Evolutionary conservation across 2,888 invertebrate species (phyloP), one percentile per base, ranked within the genome.

Genomic region (Lasioglossum lativentre): DNA sequence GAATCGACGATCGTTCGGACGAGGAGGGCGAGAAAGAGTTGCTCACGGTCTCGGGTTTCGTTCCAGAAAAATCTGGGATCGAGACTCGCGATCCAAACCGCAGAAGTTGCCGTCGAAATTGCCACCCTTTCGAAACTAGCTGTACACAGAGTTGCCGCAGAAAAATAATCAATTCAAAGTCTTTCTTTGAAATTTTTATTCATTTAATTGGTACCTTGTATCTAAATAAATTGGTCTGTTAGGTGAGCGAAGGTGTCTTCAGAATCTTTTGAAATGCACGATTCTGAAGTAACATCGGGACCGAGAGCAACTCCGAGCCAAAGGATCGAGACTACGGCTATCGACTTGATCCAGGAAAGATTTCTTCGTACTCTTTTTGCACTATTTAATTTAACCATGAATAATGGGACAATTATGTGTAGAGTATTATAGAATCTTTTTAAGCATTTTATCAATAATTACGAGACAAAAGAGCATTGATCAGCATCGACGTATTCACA

Each of bases 1-100:
- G 86, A 83, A 87, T 72, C 78, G 82, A 68, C 72, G 30, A 75
- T 78, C 79, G 73, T 59, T 73, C 34, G 19, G 8, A 75, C 63
- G 78, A 75, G 78, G 14, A 34, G 45, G 42, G 42, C 71, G 66
- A 66, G 70, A 19, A 8, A 56, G 14, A 34, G 71, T 79, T 77
- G 52, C 79, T 80, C 76, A 34, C 77, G 75, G 23, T 76, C 85
- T 77, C 76, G 8, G 34, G 14, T 75, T 56, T 52, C 66, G 23
- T 52, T 75, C 23, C 23, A 23, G 27, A n/a, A 2, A n/a, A 38
- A 8, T 42, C n/a, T 45, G 14, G 16, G 27, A n/a, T 34, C 30
- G 34, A n/a, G 45, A 34, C 3, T 27, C 14, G 38, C 45, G 10
- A 4, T 63, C 27, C 14, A 30, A 30, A 27, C 14, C 6, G 27